These are phyloP conservation scores for Bombycilla garrulus DNA, from an alignment of 2,113 vertebrate genomes.

Conservation along the genomic window DNA sequence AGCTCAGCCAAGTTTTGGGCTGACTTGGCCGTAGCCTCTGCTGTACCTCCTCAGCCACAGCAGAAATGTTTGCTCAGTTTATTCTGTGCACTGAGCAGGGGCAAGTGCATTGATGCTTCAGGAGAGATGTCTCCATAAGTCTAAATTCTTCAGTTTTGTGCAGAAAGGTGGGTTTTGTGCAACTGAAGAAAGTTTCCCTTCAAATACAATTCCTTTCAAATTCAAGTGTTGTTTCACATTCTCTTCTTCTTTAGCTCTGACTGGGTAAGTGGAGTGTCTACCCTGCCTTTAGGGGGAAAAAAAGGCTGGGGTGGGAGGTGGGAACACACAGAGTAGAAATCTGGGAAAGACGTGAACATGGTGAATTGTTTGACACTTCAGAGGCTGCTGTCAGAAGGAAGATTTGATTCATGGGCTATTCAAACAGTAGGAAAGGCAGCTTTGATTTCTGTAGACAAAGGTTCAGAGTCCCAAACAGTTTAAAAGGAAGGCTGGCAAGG, in stretches of 20 bases:
- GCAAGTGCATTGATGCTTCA: not conserved
- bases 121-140: not conserved
- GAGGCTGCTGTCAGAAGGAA: not conserved
- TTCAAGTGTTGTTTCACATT: not conserved
- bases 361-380: not conserved
- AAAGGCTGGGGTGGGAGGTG: not conserved
- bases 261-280: not conserved
- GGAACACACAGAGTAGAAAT: not conserved
- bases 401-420: not conserved
- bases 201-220: not conserved
- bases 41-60: not conserved
- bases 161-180: not conserved
- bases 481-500: not conserved
- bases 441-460: slow-evolving; percentile 9
- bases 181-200: not conserved
- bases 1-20: not conserved
- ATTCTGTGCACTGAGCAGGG: not conserved
- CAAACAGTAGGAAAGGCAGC: not conserved
- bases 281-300: not conserved
- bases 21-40: not conserved
- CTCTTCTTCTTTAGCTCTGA: not conserved
- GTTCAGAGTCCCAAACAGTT: not conserved
- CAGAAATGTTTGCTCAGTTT: not conserved
- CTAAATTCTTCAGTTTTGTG: not conserved
- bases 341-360: not conserved